A percentile compares a stretch with the other conserved stretches of the same genome.
phyloP scores from a whole-genome alignment of 2,888 invertebrate species.

The Sphinx pinastri region DNA sequence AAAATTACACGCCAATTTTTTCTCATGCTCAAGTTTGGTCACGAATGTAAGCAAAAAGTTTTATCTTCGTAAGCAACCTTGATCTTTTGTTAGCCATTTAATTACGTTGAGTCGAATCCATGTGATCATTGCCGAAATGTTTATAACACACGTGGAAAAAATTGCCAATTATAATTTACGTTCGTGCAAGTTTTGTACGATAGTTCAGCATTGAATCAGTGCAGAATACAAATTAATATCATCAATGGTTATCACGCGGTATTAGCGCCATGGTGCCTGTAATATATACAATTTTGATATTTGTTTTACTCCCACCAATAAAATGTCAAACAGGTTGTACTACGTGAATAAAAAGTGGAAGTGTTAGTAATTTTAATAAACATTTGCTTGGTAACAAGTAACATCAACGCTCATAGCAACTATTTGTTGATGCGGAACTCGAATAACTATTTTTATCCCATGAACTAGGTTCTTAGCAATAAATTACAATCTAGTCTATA shows the following conservation, averaged over 20 bases:
- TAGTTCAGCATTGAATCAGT: neutral
- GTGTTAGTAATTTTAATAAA: constrained; percentile 3
- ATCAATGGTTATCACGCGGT: neutral
- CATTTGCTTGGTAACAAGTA: neutral
- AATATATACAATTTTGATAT: neutral
- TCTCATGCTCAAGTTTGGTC: constrained; percentile 72
- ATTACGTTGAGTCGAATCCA: constrained; percentile 63
- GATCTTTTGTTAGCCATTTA: constrained; percentile 77
- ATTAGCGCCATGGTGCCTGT: too few relatives aligned
- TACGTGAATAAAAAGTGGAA: neutral
- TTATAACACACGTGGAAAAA: constrained; percentile 46
- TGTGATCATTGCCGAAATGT: constrained; percentile 48
- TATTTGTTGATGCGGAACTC: constrained; percentile 9
- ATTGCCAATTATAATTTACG: constrained; percentile 19
- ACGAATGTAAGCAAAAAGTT: constrained; percentile 77
- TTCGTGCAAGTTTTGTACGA: neutral
- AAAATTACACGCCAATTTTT: constrained; percentile 75
- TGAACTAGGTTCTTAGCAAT: too few relatives aligned
- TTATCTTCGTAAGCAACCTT: constrained; percentile 73
- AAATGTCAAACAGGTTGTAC: neutral
- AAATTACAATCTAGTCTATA: too few relatives aligned
- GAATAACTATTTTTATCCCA: neutral
- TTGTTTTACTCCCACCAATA: neutral
- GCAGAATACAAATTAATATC: neutral
- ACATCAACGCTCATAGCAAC: neutral